Percentiles rank a stretch among this genome's conserved stretches.
These are phyloP conservation scores for Sinodicranocentrus sp. DNA, from an alignment of 2,888 invertebrate genomes.

Conservation along the genomic window DNA sequence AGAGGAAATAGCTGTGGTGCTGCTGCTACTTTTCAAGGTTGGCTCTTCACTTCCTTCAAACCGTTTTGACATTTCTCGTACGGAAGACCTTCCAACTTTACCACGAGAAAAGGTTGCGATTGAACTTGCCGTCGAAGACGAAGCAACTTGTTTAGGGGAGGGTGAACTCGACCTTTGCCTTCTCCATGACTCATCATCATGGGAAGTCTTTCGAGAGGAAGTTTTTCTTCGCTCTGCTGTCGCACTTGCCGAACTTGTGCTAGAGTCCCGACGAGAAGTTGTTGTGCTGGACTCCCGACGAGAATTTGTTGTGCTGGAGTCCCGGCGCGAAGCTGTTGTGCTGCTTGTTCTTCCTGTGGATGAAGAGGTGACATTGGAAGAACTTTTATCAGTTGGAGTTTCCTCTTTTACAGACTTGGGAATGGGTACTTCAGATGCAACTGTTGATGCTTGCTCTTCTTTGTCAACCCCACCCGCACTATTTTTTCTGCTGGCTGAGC, in stretches of 20 bases:
- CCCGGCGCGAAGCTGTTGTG: not conserved
- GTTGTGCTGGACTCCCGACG: not conserved
- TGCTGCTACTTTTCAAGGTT: constrained; percentile 34
- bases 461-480: constrained; percentile 24
- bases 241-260: no score
- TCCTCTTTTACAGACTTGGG: constrained; percentile 29
- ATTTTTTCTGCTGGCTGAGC: constrained; percentile 45
- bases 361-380: not conserved
- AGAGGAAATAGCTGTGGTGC: constrained; percentile 38
- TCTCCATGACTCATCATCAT: constrained; percentile 67
- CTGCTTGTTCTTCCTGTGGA: constrained; percentile 8
- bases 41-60: constrained; percentile 68
- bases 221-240: not conserved
- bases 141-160: constrained; percentile 30
- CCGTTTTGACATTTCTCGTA: constrained; percentile 74
- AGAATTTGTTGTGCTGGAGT: not conserved
- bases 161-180: constrained; percentile 59
- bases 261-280: no score
- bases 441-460: constrained; percentile 17
- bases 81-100: constrained; percentile 75
- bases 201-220: constrained; percentile 12
- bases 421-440: constrained; percentile 28
- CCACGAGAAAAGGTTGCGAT: constrained; percentile 71
- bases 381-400: not conserved
- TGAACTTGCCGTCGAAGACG: constrained; percentile 40